These are phyloP conservation scores for Siphonodentalium dalli DNA, from an alignment of 2,888 invertebrate species.

Conservation along the genomic window DNA sequence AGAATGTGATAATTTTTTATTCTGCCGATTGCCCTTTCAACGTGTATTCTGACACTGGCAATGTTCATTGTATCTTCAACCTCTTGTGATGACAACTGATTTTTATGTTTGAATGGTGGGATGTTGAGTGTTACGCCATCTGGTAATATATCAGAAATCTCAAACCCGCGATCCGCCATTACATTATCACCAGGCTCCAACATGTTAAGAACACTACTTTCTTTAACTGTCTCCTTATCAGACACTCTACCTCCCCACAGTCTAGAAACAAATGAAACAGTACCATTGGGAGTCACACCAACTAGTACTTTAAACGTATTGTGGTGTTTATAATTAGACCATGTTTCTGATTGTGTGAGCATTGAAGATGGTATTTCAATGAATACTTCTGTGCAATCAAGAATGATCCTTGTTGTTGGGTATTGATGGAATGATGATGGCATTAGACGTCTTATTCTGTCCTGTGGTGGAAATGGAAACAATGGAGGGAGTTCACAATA, in stretches of 20 bases:
- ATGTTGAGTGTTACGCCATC: slow-evolving; percentile 12
- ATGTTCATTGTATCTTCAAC: slow-evolving; percentile 11
- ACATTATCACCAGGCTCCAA: slow-evolving; percentile 25
- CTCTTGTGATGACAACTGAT: slow-evolving; percentile 15
- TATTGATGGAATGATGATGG: no score
- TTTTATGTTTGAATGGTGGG: slow-evolving; percentile 19
- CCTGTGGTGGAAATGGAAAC: no score
- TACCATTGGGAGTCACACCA: slow-evolving; percentile 25
- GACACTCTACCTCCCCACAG: slow-evolving; percentile 24
- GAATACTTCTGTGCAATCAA: slow-evolving; percentile 13
- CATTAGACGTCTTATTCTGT: no score
- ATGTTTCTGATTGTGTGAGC: slow-evolving; percentile 7
- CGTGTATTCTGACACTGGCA: slow-evolving; percentile 17
- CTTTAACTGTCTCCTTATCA: slow-evolving; percentile 22
- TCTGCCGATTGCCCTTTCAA: slow-evolving; percentile 14
- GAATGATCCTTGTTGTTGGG: no score
- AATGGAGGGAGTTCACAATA: no score
- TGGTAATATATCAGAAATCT: slow-evolving; percentile 13
- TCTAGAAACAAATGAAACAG: slow-evolving; percentile 24
- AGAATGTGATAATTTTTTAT: slow-evolving; percentile 21
- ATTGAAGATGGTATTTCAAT: slow-evolving; percentile 7
- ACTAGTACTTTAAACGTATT: slow-evolving; percentile 24
- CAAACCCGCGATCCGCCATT: slow-evolving; percentile 27
- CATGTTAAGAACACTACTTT: slow-evolving; percentile 8
- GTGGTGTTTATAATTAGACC: slow-evolving; percentile 21